phyloP scores from a whole-genome alignment of 2,113 vertebrate genomes.

The Dromiciops gliroides region DNA sequence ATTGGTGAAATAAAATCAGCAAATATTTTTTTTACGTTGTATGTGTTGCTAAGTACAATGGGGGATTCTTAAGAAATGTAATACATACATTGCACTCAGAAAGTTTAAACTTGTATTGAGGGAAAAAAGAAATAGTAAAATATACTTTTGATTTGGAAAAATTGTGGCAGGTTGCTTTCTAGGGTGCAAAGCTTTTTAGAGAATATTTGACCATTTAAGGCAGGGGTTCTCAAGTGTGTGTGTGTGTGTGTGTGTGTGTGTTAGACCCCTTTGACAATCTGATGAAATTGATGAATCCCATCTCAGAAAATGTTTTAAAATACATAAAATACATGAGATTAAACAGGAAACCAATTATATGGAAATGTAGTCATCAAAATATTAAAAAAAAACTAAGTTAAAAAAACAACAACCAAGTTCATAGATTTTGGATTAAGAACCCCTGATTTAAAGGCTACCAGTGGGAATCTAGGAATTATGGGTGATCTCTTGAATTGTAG shows the following conservation, averaged over 20 bases:
- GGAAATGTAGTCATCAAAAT: not conserved
- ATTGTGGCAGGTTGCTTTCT: not conserved
- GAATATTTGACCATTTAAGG: not conserved
- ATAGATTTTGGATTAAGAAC: not conserved
- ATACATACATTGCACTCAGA: not conserved
- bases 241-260: not conserved
- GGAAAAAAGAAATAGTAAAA: not conserved
- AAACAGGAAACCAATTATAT: not conserved
- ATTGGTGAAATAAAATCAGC: not conserved
- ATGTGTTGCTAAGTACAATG: not conserved
- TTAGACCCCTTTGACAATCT: not conserved
- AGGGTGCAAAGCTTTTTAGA: not conserved
- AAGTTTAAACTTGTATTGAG: not conserved
- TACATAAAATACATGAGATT: not conserved
- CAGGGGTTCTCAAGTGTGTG: not conserved
- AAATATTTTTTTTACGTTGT: not conserved
- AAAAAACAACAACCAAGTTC: too few relatives aligned
- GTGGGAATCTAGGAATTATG: not conserved
- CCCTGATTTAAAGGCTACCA: not conserved
- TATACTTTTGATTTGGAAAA: not conserved
- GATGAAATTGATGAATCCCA: not conserved
- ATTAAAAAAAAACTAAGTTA: too few relatives aligned
- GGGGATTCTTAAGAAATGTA: not conserved
- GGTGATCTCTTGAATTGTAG: too few relatives aligned
- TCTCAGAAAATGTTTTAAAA: not conserved